Base-by-base conservation (phyloP, 2,888 invertebrate species). In the Zygogramma bicolorata region DNA sequence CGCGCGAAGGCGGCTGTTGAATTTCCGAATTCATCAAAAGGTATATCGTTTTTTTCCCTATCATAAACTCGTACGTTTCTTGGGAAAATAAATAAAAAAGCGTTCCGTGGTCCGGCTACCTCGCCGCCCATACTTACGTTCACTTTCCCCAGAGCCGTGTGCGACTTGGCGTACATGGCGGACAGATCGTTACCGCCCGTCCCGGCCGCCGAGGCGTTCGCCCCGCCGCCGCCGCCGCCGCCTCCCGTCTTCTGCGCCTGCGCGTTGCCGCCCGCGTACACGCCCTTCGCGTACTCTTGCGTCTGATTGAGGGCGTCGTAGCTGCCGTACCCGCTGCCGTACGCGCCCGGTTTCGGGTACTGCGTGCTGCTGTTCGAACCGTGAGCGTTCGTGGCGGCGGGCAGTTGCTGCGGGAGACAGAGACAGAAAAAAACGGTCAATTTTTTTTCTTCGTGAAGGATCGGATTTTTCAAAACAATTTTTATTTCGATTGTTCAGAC, bases 71-170 rank as follows among this genome's bases (percentile, higher is more conserved):
- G n/a, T n/a, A n/a, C n/a, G n/a, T n/a, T n/a, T n/a, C n/a, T n/a
- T n/a, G n/a, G n/a, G n/a, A n/a, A n/a, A n/a, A n/a, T n/a, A n/a
- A n/a, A n/a, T n/a, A n/a, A n/a, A n/a, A n/a, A n/a, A n/a, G n/a
- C n/a, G n/a, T n/a, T n/a, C n/a, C n/a, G n/a, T n/a, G n/a, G n/a
- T n/a, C n/a, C n/a, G n/a, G n/a, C n/a, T n/a, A n/a, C n/a, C n/a
- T n/a, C n/a, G n/a, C n/a, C n/a, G n/a, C 59, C 6, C 65, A 8
- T 20, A 93, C 94, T 92, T 88, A 95, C 95, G 88, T 95, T 95
- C 86, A 96, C 95, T 90, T 96, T 96, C 85, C 93, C 94, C 86
- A 97, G 92, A 84, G 96, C 93, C 80, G 94, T 93, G 87, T 97
- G 96, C 78, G 93, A 91, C 87, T 97, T 97, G 83, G 94, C 93